Conservation (phyloP, 2,113 vertebrate species). For the Calypte anna region DNA sequence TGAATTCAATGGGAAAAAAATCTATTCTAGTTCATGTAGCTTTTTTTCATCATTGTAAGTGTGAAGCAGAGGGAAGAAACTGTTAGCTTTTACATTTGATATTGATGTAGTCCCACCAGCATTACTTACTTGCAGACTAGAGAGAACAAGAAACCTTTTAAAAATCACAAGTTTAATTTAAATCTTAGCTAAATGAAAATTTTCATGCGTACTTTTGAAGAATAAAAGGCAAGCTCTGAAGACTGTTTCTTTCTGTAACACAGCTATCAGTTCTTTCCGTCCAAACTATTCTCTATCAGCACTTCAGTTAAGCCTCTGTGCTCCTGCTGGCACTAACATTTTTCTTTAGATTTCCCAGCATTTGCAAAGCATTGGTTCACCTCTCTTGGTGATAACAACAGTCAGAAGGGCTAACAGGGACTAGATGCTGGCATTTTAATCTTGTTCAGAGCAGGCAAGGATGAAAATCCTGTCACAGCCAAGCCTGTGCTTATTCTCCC, state of each 20-base stretch:
- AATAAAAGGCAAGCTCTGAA: slow-evolving; percentile 48
- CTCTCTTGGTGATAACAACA: slow-evolving; percentile 54
- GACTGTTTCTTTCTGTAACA: slow-evolving; percentile 45
- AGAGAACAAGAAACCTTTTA: slow-evolving; percentile 38
- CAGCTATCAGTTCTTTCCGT: slow-evolving; percentile 55
- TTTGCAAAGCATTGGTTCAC: slow-evolving; percentile 57
- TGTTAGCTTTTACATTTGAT: slow-evolving; percentile 38
- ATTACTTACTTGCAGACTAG: background rate
- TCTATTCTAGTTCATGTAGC: background rate
- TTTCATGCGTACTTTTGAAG: slow-evolving; percentile 46
- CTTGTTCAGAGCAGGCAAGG: slow-evolving; percentile 17
- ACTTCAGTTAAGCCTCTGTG: slow-evolving; percentile 68
- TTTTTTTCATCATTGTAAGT: slow-evolving; percentile 21
- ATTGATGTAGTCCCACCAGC: background rate
- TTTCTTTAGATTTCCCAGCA: slow-evolving; percentile 52
- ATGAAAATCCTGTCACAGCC: slow-evolving; percentile 25
- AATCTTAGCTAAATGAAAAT: slow-evolving; percentile 62
- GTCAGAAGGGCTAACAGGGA: slow-evolving; percentile 24
- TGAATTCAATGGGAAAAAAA: background rate
- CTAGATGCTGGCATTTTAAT: slow-evolving; percentile 62
- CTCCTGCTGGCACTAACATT: slow-evolving; percentile 49
- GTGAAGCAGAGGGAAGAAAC: slow-evolving; percentile 20
- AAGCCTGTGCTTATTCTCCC: background rate
- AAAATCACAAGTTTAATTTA: slow-evolving; percentile 63
- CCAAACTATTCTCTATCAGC: slow-evolving; percentile 67